Evolutionary conservation across 2,113 vertebrate genomes (phyloP).

Genomic region (Pteruthius melanotis): DNA sequence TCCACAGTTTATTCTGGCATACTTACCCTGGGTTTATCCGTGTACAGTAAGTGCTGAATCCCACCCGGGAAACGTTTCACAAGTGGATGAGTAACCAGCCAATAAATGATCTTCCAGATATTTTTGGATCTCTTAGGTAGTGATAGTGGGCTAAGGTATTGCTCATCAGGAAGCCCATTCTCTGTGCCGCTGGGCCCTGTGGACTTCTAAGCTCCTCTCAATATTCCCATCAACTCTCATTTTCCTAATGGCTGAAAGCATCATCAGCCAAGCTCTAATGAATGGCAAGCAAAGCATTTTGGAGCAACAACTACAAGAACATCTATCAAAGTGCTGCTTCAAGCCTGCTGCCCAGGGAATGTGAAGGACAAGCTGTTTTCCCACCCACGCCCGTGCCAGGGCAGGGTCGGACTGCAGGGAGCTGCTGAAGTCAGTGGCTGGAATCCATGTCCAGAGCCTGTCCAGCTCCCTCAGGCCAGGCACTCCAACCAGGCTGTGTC

Average conservation of each 20-base stretch:
- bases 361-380: not conserved
- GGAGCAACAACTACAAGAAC: not conserved
- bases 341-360: not conserved
- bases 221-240: not conserved
- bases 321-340: not conserved
- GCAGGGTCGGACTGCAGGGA: rapidly evolving
- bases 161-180: not conserved
- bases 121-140: not conserved
- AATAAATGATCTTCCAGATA: not conserved
- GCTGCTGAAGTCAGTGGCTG: not conserved
- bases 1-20: not conserved
- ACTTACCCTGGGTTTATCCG: not conserved
- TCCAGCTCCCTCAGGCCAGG: rapidly evolving
- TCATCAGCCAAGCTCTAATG: not conserved
- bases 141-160: not conserved
- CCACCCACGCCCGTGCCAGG: rapidly evolving
- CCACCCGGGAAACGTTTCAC: not conserved
- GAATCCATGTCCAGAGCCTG: rapidly evolving
- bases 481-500: not conserved
- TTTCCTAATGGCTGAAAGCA: not conserved
- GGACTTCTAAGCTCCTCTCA: not conserved
- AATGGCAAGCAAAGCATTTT: not conserved
- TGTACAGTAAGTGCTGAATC: not conserved
- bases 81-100: not conserved
- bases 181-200: not conserved